Evolutionary conservation across 2,113 vertebrate species (phyloP).

Genomic region (Mesoclemmys tuberculata): DNA sequence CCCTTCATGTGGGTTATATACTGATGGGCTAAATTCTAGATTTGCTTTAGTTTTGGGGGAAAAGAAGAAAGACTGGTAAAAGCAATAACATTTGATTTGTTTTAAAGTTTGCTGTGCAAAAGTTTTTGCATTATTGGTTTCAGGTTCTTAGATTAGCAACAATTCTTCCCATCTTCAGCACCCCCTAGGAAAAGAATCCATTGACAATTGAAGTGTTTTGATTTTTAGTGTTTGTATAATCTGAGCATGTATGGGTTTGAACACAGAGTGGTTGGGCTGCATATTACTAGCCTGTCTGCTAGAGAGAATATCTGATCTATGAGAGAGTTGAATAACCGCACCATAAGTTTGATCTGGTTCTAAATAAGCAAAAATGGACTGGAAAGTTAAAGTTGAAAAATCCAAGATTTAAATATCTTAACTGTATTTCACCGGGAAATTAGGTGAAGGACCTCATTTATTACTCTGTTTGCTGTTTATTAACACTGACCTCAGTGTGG

Average conservation of each 20-base stretch:
- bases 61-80: neutral
- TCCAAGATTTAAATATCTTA: neutral
- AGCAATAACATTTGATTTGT: conserved; percentile 49
- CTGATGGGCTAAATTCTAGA: conserved; percentile 28
- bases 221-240: conserved; percentile 50
- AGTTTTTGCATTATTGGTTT: conserved; percentile 46
- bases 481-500: neutral
- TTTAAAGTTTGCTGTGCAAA: conserved; percentile 21
- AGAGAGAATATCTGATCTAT: neutral
- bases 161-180: conserved; percentile 33
- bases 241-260: conserved; percentile 22
- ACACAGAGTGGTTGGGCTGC: neutral
- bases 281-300: neutral
- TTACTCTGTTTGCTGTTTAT: neutral
- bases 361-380: neutral
- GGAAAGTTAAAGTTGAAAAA: neutral
- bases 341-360: neutral
- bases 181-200: conserved; percentile 17
- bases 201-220: conserved; percentile 48
- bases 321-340: neutral
- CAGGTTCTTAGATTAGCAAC: conserved; percentile 27
- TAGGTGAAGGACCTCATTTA: neutral
- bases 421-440: neutral
- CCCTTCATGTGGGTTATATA: neutral
- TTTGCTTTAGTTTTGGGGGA: neutral